Evolutionary conservation across 2,888 invertebrate species (phyloP), one percentile per base, ranked within the genome.

Genomic region (Pristionchus fissidentatus): DNA sequence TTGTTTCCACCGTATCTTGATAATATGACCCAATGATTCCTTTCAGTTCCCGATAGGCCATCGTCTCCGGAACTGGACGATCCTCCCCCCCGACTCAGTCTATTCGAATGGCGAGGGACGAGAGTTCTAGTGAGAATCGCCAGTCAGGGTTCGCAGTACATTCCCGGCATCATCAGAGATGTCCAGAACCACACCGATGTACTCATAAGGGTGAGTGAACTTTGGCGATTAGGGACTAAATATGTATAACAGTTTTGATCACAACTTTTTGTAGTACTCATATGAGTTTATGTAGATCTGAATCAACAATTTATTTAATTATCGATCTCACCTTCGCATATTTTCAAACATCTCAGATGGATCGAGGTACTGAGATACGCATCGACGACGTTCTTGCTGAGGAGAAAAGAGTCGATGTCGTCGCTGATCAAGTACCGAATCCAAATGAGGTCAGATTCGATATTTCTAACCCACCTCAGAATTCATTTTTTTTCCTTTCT

Each of bases 391-490:
- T 87, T 19, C 55, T 84, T 26, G 85, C 84, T n/a, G 82, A 57
- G 41, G 87, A 87, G 38, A 29, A 49, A 46, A 77, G 84, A 49
- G 85, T 77, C 13, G 77, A 85, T 38, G 85, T 90, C 49, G 87
- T 90, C 60, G 88, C 88, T 41, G 90, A 90, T 86, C 87, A 88
- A 78, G 88, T 88, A 43, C 90, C 90, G n/a, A 84, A 57, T n/a
- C 84, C 85, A 2, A 62, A 60, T 29, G 75, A 84, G 70, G 86
- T 85, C 15, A 32, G 49, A 32, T n/a, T n/a, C n/a, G n/a, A 13
- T 55, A 55, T 55, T 55, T 10, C n/a, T 62, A 13, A 62, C 62
- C 29, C 62, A 29, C 3, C n/a, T 62, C 62, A 10, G 29, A 19
- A 3, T 4, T 62, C 35, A 62, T 3, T n/a, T 19, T n/a, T n/a